phyloP scores from a whole-genome alignment of 2,113 vertebrate species.

The Psettodes erumei region DNA sequence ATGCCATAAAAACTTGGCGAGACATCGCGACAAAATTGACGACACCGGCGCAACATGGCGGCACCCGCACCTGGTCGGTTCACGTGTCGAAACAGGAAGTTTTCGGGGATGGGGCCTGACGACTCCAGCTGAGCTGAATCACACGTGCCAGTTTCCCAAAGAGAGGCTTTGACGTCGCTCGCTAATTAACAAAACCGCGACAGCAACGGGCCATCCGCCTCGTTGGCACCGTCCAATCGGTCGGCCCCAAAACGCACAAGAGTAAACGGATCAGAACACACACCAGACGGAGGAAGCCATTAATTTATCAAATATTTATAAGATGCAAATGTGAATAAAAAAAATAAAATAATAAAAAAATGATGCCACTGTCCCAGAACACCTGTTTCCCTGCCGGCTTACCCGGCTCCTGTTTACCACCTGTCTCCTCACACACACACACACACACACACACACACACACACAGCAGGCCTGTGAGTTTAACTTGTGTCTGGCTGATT shows the following conservation, averaged over 20 bases:
- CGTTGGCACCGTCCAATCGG: too few species aligned
- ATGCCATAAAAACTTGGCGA: too few species aligned
- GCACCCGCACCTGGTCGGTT: too few species aligned
- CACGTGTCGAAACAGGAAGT: slow-evolving; percentile 10
- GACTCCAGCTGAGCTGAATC: slow-evolving; percentile 43
- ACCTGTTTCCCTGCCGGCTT: slow-evolving; percentile 52
- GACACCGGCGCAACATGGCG: too few species aligned
- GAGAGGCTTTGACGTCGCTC: slow-evolving; percentile 7
- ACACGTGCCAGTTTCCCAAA: slow-evolving; percentile 6
- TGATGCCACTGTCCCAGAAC: slow-evolving; percentile 40
- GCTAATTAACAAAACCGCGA: slow-evolving; percentile 50
- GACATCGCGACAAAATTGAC: too few species aligned
- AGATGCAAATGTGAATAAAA: slow-evolving; percentile 70
- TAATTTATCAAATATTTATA: slow-evolving; percentile 73
- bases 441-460: too few species aligned
- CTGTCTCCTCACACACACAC: slow-evolving; percentile 37
- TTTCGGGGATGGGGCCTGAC: slow-evolving; percentile 31
- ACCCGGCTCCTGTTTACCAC: slow-evolving; percentile 48
- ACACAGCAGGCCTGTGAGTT: slow-evolving; percentile 19
- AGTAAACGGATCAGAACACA: slow-evolving; percentile 39
- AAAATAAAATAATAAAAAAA: too few species aligned
- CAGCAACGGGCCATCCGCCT: too few species aligned
- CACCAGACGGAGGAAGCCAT: slow-evolving; percentile 66
- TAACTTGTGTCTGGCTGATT: neutral
- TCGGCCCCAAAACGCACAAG: slow-evolving; percentile 39